Evolutionary conservation across 2,797 vertebrate species (phyloP).

Genomic region (Aotus griseimembra): DNA sequence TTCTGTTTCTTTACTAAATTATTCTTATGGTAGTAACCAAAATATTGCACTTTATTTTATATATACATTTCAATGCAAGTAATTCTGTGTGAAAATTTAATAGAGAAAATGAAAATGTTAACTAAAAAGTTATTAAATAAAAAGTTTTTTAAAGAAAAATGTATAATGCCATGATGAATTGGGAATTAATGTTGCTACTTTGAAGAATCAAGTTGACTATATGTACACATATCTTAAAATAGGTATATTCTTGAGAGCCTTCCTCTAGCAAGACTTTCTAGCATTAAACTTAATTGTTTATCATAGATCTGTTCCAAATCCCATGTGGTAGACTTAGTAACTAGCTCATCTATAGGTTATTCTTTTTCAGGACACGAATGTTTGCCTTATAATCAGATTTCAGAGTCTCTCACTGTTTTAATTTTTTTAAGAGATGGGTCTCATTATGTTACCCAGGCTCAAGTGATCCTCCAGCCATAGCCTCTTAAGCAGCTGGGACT

Average conservation of each 20-base stretch:
- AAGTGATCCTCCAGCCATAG: background rate
- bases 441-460: background rate
- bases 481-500: background rate
- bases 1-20: background rate
- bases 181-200: background rate
- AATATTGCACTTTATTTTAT: background rate
- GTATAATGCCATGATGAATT: background rate
- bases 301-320: background rate
- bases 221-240: background rate
- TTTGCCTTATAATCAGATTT: background rate
- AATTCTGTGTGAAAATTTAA: background rate
- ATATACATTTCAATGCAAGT: background rate
- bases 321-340: background rate
- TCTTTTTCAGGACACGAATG: background rate
- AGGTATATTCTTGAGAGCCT: background rate
- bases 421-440: background rate
- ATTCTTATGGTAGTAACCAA: background rate
- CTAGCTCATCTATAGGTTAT: background rate
- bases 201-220: background rate
- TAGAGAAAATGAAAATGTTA: background rate
- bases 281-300: background rate
- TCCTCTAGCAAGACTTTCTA: background rate
- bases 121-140: background rate
- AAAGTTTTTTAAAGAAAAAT: background rate
- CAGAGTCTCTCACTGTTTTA: background rate